phyloP scores from a whole-genome alignment of 2,888 invertebrate genomes.

The Trachelus troglodyta region DNA sequence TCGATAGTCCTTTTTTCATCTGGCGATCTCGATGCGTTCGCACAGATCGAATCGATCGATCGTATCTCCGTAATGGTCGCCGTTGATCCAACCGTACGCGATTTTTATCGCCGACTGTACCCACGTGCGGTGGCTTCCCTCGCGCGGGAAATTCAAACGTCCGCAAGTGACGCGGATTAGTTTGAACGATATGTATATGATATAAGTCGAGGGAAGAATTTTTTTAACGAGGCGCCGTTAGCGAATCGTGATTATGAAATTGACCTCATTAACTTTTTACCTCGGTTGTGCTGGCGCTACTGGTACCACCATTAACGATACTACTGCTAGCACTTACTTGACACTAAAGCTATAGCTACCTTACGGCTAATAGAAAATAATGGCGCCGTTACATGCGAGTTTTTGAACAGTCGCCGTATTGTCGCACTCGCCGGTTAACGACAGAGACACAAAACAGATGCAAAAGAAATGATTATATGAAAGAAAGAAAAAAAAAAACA shows the following conservation, averaged over 20 bases:
- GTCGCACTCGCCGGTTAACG: conserved; percentile 49
- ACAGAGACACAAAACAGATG: conserved; percentile 30
- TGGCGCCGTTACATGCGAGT: conserved; percentile 21
- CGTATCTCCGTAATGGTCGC: neutral
- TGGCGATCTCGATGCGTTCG: neutral
- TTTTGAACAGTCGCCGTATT: conserved; percentile 46
- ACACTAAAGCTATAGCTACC: neutral
- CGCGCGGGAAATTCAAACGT: neutral
- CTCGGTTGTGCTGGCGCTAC: neutral
- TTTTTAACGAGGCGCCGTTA: neutral
- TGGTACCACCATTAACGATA: neutral
- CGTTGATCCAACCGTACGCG: neutral
- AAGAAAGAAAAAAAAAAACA: conserved; percentile 25
- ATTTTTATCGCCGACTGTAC: neutral
- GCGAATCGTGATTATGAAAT: neutral
- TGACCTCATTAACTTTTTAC: neutral
- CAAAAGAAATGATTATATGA: conserved; percentile 44
- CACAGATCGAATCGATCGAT: neutral
- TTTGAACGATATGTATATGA: neutral
- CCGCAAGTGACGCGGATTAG: neutral
- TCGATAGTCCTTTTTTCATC: neutral
- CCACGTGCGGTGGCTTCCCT: neutral
- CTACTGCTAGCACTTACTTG: neutral
- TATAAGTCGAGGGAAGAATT: neutral
- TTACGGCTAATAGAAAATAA: neutral